These are phyloP conservation scores for Spisula subtruncata DNA, from an alignment of 2,888 invertebrate species.

Conservation along the genomic window DNA sequence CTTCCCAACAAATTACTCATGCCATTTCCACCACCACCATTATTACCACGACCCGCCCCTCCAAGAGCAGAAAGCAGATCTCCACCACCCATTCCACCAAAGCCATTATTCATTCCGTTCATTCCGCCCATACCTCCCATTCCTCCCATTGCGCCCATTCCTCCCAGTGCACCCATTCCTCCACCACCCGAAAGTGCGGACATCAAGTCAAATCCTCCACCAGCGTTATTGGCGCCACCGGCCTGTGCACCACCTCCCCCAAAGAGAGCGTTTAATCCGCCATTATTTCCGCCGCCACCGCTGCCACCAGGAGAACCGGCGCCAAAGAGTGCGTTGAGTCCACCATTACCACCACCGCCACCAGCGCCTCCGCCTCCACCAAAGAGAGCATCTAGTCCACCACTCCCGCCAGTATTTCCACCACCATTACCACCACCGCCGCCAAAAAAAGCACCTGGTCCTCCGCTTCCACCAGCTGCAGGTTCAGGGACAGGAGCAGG, in stretches of 20 bases:
- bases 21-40: constrained; percentile 10
- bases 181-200: constrained; percentile 8
- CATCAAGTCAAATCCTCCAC: constrained; percentile 34
- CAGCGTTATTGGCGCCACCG: constrained; percentile 14
- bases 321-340: not conserved
- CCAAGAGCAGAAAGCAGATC: constrained; percentile 19
- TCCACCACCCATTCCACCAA: not conserved
- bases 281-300: not conserved
- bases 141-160: not conserved
- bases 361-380: constrained; percentile 27
- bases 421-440: not conserved
- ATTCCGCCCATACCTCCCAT: constrained; percentile 7
- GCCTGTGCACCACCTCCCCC: constrained; percentile 35
- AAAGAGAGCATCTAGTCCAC: constrained; percentile 18
- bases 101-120: constrained; percentile 16
- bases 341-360: constrained; percentile 7
- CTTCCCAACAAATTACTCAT: not conserved
- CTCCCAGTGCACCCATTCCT: constrained; percentile 33
- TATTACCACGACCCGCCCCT: constrained; percentile 4
- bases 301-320: constrained; percentile 28
- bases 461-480: constrained; percentile 21
- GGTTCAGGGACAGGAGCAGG: not conserved
- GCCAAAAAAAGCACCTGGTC: not conserved
- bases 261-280: constrained; percentile 20
- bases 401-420: not conserved